Evolutionary conservation across 2,888 invertebrate species (phyloP).

Genomic region (Agrilus biguttatus): DNA sequence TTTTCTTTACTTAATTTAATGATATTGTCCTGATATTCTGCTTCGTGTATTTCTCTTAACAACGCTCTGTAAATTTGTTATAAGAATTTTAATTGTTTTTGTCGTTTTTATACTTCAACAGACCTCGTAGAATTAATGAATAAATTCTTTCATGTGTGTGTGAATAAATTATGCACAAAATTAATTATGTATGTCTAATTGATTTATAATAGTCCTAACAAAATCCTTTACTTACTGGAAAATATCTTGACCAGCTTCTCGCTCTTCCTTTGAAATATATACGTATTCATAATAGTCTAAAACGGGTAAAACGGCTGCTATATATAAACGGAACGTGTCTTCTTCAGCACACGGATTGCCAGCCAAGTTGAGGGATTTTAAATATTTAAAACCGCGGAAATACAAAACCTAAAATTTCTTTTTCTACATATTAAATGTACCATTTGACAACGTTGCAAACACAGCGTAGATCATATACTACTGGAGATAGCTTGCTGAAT

Average conservation of each 20-base stretch:
- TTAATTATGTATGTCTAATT: too few relatives aligned
- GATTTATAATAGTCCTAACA: too few relatives aligned
- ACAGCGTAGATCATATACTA: background rate
- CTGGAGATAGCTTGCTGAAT: too few relatives aligned
- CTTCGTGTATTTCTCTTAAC: background rate
- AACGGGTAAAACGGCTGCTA: slow-evolving; percentile 56
- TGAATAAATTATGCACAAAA: too few relatives aligned
- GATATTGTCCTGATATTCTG: slow-evolving; percentile 36
- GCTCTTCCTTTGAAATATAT: slow-evolving; percentile 45
- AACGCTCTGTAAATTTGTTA: background rate
- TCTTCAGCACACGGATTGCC: slow-evolving; percentile 66
- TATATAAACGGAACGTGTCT: slow-evolving; percentile 47
- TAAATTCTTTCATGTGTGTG: slow-evolving; percentile 3
- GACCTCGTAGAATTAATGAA: too few relatives aligned
- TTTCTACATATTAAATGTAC: too few relatives aligned
- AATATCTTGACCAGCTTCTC: slow-evolving; percentile 31
- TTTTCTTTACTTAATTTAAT: slow-evolving; percentile 37
- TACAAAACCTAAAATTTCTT: slow-evolving; percentile 44
- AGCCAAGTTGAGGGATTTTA: slow-evolving; percentile 58
- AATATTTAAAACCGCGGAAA: slow-evolving; percentile 48
- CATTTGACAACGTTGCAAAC: too few relatives aligned
- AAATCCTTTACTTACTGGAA: slow-evolving; percentile 7
- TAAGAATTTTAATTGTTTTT: background rate
- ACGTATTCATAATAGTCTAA: slow-evolving; percentile 62
- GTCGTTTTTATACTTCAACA: too few relatives aligned